phyloP scores from a whole-genome alignment of 2,797 vertebrate genomes.

The Cossypha polioptera region DNA sequence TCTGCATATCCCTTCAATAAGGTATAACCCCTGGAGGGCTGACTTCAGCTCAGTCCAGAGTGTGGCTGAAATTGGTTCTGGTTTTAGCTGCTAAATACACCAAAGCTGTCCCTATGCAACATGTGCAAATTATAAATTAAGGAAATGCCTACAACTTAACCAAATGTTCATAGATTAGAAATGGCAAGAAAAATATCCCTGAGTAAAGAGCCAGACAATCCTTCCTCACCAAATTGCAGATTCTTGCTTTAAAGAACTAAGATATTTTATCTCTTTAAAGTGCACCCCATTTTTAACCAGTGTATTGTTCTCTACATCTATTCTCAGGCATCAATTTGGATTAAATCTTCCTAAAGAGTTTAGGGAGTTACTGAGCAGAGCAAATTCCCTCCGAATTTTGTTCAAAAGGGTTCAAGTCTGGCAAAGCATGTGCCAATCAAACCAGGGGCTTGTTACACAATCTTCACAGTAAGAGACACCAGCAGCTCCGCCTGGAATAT shows the following conservation, averaged over 20 bases:
- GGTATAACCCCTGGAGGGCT: neutral
- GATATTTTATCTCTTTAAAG: neutral
- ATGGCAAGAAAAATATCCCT: neutral
- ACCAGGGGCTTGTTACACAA: slow-evolving; percentile 2
- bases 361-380: neutral
- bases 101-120: neutral
- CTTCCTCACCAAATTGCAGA: neutral
- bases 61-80: neutral
- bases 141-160: neutral
- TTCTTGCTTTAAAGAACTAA: neutral
- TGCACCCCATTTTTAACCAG: neutral
- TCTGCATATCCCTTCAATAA: neutral
- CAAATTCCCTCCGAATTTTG: neutral
- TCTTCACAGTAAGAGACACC: neutral
- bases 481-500: slow-evolving; percentile 31
- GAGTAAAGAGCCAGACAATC: neutral
- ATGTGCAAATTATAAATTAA: neutral
- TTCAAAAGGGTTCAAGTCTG: neutral
- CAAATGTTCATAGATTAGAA: neutral
- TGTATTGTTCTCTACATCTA: neutral
- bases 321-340: neutral
- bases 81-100: neutral
- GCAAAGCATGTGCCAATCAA: neutral
- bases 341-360: neutral
- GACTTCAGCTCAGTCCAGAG: neutral